Base-by-base conservation (phyloP, 2,113 vertebrate species). In the Riparia riparia region DNA sequence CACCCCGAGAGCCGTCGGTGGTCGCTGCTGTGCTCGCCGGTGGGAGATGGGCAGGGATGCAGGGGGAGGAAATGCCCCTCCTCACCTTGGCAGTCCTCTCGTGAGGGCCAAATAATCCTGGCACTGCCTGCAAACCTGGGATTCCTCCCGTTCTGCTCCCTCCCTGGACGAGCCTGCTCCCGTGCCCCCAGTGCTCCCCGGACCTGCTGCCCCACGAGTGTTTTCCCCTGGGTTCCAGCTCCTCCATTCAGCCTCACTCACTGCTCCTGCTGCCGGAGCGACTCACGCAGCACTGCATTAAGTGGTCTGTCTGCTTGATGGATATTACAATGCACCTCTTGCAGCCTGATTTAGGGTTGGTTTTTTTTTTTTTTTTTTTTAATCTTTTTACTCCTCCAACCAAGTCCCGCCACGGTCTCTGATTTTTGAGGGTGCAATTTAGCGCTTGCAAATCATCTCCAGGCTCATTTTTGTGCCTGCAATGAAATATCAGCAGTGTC, bases 341-440 rank as follows among this genome's bases (percentile, higher is more conserved):
- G 65, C 65, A 92, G 77, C 65, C 65, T 64, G 76, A 66, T 85
- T 77, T 65, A 90, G 25, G 16, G 0, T 8, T 50, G 37, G 37
- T 8, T 37, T 37, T 37, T 37, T 64, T 50, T n/a, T n/a, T n/a
- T n/a, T n/a, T n/a, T 65, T 64, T 37, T 64, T 50, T 14, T 9
- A 56, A 84, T 84, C 65, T 84, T 84, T 90, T 90, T 71, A 83
- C 71, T 90, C 71, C 88, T 56, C 89, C 76, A 44, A 5, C 81
- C 63, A 51, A 80, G 82, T 81, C 79, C 64, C 81, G 90, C 77
- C 85, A 61, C 14, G 37, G 63, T 86, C 90, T 93, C 90, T 96
- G 96, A 80, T 96, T 97, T 90, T 53, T 83, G 60, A 92, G 93
- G 86, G 85, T 71, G 90, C 92, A 88, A 92, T 90, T 96, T 88